These are phyloP conservation scores for Bujurquina vittata DNA, from an alignment of 2,113 vertebrate genomes.

Conservation along the genomic window DNA sequence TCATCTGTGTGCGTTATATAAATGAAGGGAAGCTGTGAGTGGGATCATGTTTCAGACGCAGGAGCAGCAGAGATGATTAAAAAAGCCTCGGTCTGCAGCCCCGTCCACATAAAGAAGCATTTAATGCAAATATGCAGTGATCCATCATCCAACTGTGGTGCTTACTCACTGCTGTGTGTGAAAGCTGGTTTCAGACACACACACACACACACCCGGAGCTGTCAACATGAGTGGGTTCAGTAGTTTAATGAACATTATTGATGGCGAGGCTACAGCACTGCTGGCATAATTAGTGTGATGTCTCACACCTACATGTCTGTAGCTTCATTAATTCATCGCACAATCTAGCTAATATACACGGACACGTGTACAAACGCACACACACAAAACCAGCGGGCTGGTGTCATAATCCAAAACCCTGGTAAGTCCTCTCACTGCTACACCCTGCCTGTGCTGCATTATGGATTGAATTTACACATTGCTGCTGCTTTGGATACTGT, in stretches of 20 bases:
- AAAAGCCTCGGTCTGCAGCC: slow-evolving; percentile 41
- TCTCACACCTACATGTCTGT: slow-evolving; percentile 64
- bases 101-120: slow-evolving; percentile 49
- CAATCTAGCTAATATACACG: slow-evolving; percentile 32
- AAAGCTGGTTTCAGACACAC: not conserved
- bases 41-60: slow-evolving; percentile 11
- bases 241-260: slow-evolving; percentile 72
- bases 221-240: slow-evolving; percentile 55
- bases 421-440: not conserved
- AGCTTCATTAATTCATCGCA: slow-evolving; percentile 56
- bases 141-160: slow-evolving; percentile 52
- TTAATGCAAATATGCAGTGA: slow-evolving; percentile 59
- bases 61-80: slow-evolving; percentile 18
- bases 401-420: slow-evolving; percentile 33
- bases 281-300: slow-evolving; percentile 63
- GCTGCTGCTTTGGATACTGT: slow-evolving; percentile 13
- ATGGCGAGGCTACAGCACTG: slow-evolving; percentile 53
- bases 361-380: not conserved
- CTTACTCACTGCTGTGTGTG: slow-evolving; percentile 27
- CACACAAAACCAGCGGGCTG: not conserved
- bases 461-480: slow-evolving; percentile 36
- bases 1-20: not conserved
- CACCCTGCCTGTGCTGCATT: slow-evolving; percentile 16
- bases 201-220: not conserved
- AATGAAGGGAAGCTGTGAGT: slow-evolving; percentile 1